phyloP scores from a whole-genome alignment of 2,113 vertebrate species.

The Xenopus borealis region DNA sequence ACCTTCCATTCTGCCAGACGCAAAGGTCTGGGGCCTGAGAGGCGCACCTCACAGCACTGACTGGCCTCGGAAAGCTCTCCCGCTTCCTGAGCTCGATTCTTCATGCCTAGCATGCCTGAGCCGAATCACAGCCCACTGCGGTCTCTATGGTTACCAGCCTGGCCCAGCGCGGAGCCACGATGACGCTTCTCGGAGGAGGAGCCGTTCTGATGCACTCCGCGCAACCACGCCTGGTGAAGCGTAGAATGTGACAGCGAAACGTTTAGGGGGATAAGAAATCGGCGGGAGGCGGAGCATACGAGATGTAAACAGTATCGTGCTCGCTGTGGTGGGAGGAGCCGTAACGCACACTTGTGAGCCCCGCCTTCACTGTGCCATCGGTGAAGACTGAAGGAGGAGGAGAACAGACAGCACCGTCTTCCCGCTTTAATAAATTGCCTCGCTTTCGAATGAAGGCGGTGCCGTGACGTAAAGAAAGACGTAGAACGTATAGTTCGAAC shows the following conservation, averaged over 20 bases:
- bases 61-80: slow-evolving; percentile 48
- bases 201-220: background rate
- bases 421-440: slow-evolving; percentile 69
- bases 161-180: slow-evolving; percentile 22
- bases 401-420: slow-evolving; percentile 50
- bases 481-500: slow-evolving; percentile 14
- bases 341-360: slow-evolving; percentile 59
- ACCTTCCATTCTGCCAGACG: slow-evolving; percentile 90
- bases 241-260: background rate
- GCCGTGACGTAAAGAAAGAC: slow-evolving; percentile 45
- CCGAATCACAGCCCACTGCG: slow-evolving; percentile 6
- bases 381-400: background rate
- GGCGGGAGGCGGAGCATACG: background rate
- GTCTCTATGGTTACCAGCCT: slow-evolving; percentile 42
- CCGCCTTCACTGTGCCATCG: slow-evolving; percentile 48
- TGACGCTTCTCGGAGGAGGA: slow-evolving; percentile 12
- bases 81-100: slow-evolving; percentile 38
- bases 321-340: slow-evolving; percentile 3
- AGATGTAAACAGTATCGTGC: slow-evolving; percentile 19
- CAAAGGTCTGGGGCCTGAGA: slow-evolving; percentile 72
- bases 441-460: slow-evolving; percentile 58
- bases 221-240: background rate
- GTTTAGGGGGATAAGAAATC: background rate
- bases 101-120: slow-evolving; percentile 50
- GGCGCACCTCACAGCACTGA: slow-evolving; percentile 73